Conservation (phyloP, 35 echinoderm and acorn worm species). For the Diadema setosum region DNA sequence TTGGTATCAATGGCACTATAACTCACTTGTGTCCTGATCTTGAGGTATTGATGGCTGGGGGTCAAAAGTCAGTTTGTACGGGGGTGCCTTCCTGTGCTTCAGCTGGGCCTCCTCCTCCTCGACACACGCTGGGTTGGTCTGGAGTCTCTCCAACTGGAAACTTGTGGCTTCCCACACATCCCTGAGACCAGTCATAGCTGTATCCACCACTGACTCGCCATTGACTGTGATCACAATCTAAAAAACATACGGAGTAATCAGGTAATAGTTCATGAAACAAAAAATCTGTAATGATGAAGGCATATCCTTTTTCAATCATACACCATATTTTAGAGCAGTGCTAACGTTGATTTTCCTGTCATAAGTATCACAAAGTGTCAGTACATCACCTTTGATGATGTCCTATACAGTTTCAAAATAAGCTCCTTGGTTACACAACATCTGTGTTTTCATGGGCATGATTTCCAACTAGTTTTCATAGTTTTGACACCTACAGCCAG, state of each 20-base stretch:
- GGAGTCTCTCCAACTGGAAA: slow-evolving; percentile 74
- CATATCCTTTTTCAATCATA: neutral
- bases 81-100: slow-evolving; percentile 63
- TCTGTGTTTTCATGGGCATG: no score
- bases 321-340: neutral
- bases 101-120: slow-evolving; percentile 55
- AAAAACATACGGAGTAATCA: no score
- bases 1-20: no score
- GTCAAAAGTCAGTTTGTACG: slow-evolving; percentile 83
- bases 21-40: neutral
- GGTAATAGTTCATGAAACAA: no score
- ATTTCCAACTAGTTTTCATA: no score
- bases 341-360: neutral
- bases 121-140: slow-evolving; percentile 89
- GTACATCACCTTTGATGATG: no score
- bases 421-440: no score
- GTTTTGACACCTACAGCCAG: no score
- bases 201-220: slow-evolving; percentile 43
- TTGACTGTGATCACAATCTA: slow-evolving; percentile 73
- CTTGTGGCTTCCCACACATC: slow-evolving; percentile 97
- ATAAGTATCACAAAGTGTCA: no score
- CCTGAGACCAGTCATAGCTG: slow-evolving; percentile 57
- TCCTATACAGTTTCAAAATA: no score
- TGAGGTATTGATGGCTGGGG: neutral
- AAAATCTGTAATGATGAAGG: no score